These are phyloP conservation scores for Enteromius argenteus DNA, from an alignment of 2,797 vertebrate species.

Conservation along the genomic window DNA sequence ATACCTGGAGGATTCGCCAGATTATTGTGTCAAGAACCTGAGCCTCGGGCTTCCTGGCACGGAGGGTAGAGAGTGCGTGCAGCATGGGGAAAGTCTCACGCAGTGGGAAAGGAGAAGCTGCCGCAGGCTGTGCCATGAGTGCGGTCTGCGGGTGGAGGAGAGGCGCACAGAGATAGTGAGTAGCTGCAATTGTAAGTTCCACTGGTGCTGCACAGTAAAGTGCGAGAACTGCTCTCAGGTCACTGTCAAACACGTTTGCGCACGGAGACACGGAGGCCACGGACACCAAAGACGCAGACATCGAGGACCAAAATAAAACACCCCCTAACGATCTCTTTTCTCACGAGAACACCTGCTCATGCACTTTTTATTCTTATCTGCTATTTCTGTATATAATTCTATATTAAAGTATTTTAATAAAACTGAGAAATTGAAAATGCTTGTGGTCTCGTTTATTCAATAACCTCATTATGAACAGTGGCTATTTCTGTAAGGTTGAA, in stretches of 20 bases:
- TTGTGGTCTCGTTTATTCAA: constrained; percentile 13
- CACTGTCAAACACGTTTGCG: constrained; percentile 86
- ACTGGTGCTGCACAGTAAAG: constrained; percentile 95
- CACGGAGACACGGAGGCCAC: constrained; percentile 68
- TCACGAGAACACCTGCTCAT: constrained; percentile 8
- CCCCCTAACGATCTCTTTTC: not conserved
- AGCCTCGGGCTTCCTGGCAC: constrained; percentile 90
- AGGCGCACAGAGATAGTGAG: constrained; percentile 81
- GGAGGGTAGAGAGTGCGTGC: constrained; percentile 92
- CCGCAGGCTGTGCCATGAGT: constrained; percentile 90
- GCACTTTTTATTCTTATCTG: constrained; percentile 50
- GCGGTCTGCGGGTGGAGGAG: constrained; percentile 89
- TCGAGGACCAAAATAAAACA: constrained; percentile 71
- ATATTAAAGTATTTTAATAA: constrained; percentile 63
- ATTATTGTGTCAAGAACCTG: constrained; percentile 90
- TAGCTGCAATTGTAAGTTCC: constrained; percentile 97
- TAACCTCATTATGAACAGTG: not conserved
- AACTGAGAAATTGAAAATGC: constrained; percentile 34
- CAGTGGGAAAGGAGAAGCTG: constrained; percentile 88
- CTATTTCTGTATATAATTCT: constrained; percentile 55
- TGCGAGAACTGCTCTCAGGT: constrained; percentile 90
- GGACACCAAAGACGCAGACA: constrained; percentile 68
- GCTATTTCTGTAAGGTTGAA: not conserved
- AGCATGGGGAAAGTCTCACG: constrained; percentile 78
- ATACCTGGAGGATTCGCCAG: constrained; percentile 93